Evolutionary conservation across 2,113 vertebrate genomes (phyloP).

Genomic region (Toxotes jaculatrix): DNA sequence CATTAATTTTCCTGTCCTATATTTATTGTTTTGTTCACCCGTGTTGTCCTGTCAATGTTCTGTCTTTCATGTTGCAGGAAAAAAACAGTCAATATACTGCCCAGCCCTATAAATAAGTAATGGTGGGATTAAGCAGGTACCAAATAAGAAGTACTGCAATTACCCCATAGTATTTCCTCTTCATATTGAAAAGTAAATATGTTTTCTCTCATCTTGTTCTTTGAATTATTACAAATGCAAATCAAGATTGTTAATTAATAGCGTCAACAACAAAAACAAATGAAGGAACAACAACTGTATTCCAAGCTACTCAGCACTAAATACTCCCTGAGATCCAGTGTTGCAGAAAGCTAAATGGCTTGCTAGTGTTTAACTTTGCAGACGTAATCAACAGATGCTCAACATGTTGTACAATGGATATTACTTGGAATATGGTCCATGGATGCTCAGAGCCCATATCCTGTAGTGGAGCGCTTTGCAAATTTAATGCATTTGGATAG

Average conservation of each 20-base stretch:
- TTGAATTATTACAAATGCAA: background rate
- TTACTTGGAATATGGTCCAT: constrained; percentile 29
- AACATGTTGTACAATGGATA: constrained; percentile 51
- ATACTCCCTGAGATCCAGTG: constrained; percentile 17
- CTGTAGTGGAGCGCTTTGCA: constrained; percentile 31
- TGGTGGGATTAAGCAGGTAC: background rate
- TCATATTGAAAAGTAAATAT: background rate
- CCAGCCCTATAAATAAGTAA: background rate
- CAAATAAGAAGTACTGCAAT: background rate
- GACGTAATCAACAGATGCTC: constrained; percentile 53
- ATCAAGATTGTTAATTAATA: background rate
- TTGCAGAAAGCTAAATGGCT: constrained; percentile 36
- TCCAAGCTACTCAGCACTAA: constrained; percentile 1
- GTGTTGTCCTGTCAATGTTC: background rate
- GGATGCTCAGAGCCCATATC: constrained; percentile 7
- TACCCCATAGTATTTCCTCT: background rate
- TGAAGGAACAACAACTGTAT: background rate
- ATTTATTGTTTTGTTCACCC: background rate
- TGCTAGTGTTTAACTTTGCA: constrained; percentile 21
- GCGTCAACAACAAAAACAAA: background rate
- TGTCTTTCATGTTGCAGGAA: background rate
- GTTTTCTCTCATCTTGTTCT: background rate
- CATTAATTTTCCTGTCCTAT: background rate
- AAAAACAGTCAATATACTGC: background rate
- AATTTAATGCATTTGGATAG: constrained; percentile 39